Conservation (phyloP, 2,797 vertebrate genomes). For the Choloepus didactylus region DNA sequence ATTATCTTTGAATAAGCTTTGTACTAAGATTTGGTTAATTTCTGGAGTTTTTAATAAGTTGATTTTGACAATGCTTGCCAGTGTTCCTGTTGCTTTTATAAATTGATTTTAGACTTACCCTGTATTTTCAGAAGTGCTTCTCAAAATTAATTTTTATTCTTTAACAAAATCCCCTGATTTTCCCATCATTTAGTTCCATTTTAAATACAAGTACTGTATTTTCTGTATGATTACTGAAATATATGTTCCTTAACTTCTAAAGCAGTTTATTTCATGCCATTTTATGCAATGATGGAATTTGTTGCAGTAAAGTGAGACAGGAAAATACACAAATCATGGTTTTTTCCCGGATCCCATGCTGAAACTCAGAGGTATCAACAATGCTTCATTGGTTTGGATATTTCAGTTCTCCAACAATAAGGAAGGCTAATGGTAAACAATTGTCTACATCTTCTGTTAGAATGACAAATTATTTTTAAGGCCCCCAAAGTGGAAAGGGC, state of each 20-base stretch:
- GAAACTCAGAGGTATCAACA: constrained; percentile 80
- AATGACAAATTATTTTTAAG: constrained; percentile 60
- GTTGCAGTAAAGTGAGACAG: constrained; percentile 78
- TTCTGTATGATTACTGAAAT: constrained; percentile 72
- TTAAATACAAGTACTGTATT: neutral
- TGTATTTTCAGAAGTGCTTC: neutral
- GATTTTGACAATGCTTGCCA: neutral
- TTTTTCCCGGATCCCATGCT: constrained; percentile 78
- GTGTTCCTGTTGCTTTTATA: neutral
- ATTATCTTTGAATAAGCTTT: neutral
- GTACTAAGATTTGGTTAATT: neutral
- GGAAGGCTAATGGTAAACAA: constrained; percentile 43
- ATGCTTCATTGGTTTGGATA: constrained; percentile 78
- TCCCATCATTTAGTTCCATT: neutral
- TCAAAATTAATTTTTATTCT: constrained; percentile 7
- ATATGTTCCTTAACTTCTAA: constrained; percentile 75
- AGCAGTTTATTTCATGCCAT: constrained; percentile 75
- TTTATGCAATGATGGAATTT: constrained; percentile 73
- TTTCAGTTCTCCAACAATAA: constrained; percentile 72
- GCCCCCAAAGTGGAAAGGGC: constrained; percentile 23
- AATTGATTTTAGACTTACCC: neutral
- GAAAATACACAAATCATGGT: constrained; percentile 80
- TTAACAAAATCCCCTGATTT: neutral
- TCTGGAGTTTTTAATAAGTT: neutral
- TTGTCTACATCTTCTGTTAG: neutral